Conservation (phyloP, 1,140 invertebrate species). For the Eupeodes corollae region DNA sequence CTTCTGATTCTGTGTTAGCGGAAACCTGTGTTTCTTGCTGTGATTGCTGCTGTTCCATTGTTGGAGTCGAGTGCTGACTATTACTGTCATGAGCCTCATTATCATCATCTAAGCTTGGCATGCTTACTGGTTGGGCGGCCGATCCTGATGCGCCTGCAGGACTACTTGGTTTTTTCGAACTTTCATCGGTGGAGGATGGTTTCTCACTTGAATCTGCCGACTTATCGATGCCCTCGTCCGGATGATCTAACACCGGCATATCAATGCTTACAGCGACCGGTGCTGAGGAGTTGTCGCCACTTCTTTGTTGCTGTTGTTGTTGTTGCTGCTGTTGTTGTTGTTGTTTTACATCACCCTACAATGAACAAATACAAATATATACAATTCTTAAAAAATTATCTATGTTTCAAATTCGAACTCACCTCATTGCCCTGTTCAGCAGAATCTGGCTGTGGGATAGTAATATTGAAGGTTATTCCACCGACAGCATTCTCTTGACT, state of each 20-base stretch:
- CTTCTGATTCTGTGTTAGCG: constrained; percentile 9
- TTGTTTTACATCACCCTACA: constrained; percentile 9
- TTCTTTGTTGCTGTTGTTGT: constrained; percentile 21
- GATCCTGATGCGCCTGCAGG: neutral
- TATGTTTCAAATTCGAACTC: too few species aligned
- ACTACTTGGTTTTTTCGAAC: neutral
- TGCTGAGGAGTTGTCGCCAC: neutral
- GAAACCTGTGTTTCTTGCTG: constrained; percentile 8
- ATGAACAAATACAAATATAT: neutral
- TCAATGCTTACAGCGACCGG: constrained; percentile 24
- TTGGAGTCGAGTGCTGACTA: neutral
- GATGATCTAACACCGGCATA: constrained; percentile 33
- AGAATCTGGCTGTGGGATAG: constrained; percentile 29
- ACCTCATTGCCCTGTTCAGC: constrained; percentile 10
- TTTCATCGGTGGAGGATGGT: neutral
- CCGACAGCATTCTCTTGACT: constrained; percentile 29
- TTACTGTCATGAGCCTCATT: constrained; percentile 9
- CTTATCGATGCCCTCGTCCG: constrained; percentile 16
- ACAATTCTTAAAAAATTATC: too few species aligned
- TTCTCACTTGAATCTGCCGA: constrained; percentile 1
- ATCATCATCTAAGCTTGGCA: constrained; percentile 36
- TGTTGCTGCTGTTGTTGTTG: constrained; percentile 21
- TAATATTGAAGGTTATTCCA: constrained; percentile 36
- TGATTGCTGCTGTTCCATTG: neutral
- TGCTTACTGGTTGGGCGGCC: constrained; percentile 24